Conservation (phyloP, 1,140 invertebrate genomes). For the Drosophila athabasca region DNA sequence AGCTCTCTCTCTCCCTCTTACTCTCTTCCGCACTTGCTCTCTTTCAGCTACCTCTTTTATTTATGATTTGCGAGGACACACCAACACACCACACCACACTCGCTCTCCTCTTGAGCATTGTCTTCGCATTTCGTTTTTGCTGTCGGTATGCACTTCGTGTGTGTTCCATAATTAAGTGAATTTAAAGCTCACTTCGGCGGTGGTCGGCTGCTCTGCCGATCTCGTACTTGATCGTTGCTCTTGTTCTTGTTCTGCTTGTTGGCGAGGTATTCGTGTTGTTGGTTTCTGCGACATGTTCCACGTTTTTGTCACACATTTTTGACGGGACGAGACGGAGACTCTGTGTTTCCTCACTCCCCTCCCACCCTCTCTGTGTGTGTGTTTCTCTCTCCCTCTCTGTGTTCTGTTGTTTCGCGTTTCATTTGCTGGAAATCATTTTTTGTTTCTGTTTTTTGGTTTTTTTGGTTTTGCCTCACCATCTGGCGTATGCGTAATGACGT, state of each 20-base stretch:
- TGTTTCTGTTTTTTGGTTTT: constrained; percentile 11
- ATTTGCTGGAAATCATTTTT: constrained; percentile 43
- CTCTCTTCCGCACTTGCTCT: constrained; percentile 25
- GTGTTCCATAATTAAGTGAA: constrained; percentile 82
- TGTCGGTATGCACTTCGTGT: constrained; percentile 74
- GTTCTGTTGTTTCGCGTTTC: constrained; percentile 26
- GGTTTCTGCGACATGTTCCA: constrained; percentile 57
- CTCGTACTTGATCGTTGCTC: constrained; percentile 24
- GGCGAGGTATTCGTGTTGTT: constrained; percentile 53
- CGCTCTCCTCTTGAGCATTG: constrained; percentile 40
- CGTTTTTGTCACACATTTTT: constrained; percentile 74
- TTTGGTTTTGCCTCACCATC: constrained; percentile 29
- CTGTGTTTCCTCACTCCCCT: neutral
- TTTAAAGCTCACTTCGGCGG: constrained; percentile 73
- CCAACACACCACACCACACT: no score
- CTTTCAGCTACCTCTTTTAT: constrained; percentile 53
- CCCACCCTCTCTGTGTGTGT: neutral
- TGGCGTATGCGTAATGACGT: constrained; percentile 70
- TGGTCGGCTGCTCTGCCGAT: constrained; percentile 35
- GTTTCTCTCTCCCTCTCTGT: no score
- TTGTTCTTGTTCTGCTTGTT: constrained; percentile 25
- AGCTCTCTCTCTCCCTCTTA: neutral
- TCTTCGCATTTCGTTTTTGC: constrained; percentile 39
- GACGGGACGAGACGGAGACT: no score
- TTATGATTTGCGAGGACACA: constrained; percentile 77